phyloP scores from a whole-genome alignment of 1,140 invertebrate genomes.

The Holotrichia oblita region DNA sequence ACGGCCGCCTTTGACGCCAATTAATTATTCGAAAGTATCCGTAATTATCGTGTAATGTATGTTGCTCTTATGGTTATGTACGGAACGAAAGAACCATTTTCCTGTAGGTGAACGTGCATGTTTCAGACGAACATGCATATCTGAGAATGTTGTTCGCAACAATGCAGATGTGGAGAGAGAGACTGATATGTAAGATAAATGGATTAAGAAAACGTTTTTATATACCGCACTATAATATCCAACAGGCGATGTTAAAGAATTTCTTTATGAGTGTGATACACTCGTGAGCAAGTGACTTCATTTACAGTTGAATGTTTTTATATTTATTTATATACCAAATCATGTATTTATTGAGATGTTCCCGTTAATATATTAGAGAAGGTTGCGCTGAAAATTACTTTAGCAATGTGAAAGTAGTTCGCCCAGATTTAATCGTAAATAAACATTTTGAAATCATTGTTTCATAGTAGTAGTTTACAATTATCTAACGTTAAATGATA shows the following conservation, averaged over 20 bases:
- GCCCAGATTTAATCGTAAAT: too few species aligned
- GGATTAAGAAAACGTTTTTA: background rate
- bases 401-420: too few species aligned
- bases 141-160: background rate
- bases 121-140: constrained; percentile 1
- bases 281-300: background rate
- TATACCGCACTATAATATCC: background rate
- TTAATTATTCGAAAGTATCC: constrained; percentile 37
- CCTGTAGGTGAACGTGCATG: background rate
- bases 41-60: constrained; percentile 30
- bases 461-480: too few species aligned
- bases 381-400: too few species aligned
- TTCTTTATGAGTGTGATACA: background rate
- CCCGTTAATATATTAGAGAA: too few species aligned
- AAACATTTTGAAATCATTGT: too few species aligned
- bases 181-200: constrained; percentile 11
- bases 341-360: too few species aligned
- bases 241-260: background rate
- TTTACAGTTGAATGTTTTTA: background rate
- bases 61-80: constrained; percentile 28
- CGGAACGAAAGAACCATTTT: constrained; percentile 5
- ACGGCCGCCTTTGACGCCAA: constrained; percentile 31
- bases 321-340: too few species aligned
- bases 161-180: background rate
- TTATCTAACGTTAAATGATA: too few species aligned